Conservation (phyloP, 2,113 vertebrate species). For the Dicaeum eximium region DNA sequence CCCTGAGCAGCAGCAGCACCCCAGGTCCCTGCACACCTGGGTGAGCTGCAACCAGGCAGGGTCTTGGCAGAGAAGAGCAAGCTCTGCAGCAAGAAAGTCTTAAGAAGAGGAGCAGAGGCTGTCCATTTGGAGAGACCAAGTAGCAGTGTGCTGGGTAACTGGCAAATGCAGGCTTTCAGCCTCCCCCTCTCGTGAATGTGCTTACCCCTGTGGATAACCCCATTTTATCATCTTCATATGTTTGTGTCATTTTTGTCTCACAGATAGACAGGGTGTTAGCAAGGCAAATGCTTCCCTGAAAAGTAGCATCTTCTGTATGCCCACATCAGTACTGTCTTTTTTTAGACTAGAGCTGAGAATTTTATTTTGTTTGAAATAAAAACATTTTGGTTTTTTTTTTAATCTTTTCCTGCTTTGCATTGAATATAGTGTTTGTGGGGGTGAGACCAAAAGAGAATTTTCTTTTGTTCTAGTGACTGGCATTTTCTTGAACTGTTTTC, state of each 20-base stretch:
- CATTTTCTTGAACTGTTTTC: not conserved
- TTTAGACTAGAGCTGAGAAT: conserved; percentile 25
- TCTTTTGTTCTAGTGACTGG: not conserved
- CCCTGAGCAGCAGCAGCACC: not conserved
- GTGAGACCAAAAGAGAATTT: not conserved
- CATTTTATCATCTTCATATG: conserved; percentile 29
- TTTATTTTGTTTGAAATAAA: conserved; percentile 17
- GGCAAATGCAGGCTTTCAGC: conserved; percentile 31
- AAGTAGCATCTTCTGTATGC: conserved; percentile 49
- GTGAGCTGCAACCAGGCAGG: not conserved
- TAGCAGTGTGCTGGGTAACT: not conserved
- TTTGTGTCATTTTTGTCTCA: conserved; percentile 52
- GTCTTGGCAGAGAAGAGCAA: not conserved
- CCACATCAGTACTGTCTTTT: conserved; percentile 12
- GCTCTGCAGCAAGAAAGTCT: not conserved
- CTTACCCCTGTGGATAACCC: conserved; percentile 46
- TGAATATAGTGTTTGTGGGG: not conserved
- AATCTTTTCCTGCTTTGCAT: not conserved
- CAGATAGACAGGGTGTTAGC: conserved; percentile 62
- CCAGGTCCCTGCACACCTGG: not conserved
- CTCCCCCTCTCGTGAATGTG: conserved; percentile 45
- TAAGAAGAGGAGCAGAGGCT: not conserved
- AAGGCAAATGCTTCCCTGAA: conserved; percentile 40
- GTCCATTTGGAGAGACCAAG: not conserved
- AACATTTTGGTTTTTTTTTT: not conserved